Base-by-base conservation (phyloP, 2,113 vertebrate genomes). In the Tursiops truncatus region DNA sequence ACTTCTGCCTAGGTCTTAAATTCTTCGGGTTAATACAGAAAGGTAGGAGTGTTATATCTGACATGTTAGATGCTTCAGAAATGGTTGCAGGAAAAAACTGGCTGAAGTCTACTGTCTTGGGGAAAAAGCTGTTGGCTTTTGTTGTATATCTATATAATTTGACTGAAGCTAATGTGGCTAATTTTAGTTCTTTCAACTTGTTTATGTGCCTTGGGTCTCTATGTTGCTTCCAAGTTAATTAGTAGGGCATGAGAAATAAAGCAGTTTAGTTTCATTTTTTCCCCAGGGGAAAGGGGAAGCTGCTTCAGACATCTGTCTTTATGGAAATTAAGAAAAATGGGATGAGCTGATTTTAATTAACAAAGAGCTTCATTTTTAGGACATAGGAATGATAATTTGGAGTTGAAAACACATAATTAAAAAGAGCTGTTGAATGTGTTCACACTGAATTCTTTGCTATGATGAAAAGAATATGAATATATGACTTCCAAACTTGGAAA, bases 1-100 rank as follows among this genome's bases (percentile, higher is more conserved):
- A 79, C 36, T 80, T 89, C 26, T 88, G 41, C 36, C 79, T 92
- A 77, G n/a, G 31, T 92, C 84, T 90, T 65, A 92, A 62, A 20
- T 95, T 97, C 88, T 98, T 95, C 95, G 89, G 95, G 77, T 82
- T 96, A 91, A 95, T 53, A 88, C 68, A 96, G 67, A 90, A 96
- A 90, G 47, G 71, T 28, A 53, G 63, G 47, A 81, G 58, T 73
- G 10, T 83, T 36, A 80, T 36, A 80, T 60, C 68, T 65, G 60
- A 88, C 17, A 74, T 26, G 4, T 63, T 74, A 62, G 41, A 77
- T 92, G 62, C 87, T 93, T 91, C 85, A 89, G 56, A 96, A 96
- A 41, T 50, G 70, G 36, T 70, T 74, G 70, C 8, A 95, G 86
- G 56, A 38, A 91, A 92, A 86, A 85, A 47, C 3, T 89, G 77